A percentile compares a stretch with the other conserved stretches of the same genome.
phyloP scores from a whole-genome alignment of 2,888 invertebrate species.

The Thecophora atra region DNA sequence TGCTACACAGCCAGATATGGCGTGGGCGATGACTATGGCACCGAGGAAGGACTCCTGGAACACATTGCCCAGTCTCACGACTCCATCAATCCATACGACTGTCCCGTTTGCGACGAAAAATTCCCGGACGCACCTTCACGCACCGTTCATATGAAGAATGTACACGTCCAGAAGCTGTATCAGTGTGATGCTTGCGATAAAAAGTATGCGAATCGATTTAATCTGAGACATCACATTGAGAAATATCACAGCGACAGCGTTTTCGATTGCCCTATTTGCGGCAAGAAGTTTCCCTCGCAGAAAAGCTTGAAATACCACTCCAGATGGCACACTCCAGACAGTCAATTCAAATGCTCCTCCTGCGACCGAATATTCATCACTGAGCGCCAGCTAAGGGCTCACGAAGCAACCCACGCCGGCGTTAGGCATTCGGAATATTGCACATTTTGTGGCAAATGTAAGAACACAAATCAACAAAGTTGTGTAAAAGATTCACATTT shows the following conservation, averaged over 20 bases:
- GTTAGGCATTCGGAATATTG: slow-evolving; percentile 55
- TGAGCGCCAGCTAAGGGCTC: slow-evolving; percentile 56
- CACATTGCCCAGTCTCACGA: slow-evolving; percentile 54
- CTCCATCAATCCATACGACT: slow-evolving; percentile 56
- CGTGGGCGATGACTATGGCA: slow-evolving; percentile 47
- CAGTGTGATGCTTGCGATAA: slow-evolving; percentile 56
- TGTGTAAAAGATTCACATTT: not conserved
- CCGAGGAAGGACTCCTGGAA: slow-evolving; percentile 52
- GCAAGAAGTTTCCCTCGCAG: slow-evolving; percentile 58
- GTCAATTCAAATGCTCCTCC: slow-evolving; percentile 54
- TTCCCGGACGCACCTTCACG: slow-evolving; percentile 60
- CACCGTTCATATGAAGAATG: slow-evolving; percentile 56
- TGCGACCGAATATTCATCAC: slow-evolving; percentile 60
- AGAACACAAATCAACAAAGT: slow-evolving; percentile 29
- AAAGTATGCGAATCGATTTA: slow-evolving; percentile 58
- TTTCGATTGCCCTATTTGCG: slow-evolving; percentile 56
- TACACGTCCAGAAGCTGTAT: slow-evolving; percentile 55
- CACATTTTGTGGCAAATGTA: slow-evolving; percentile 59
- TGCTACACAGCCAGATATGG: slow-evolving; percentile 52
- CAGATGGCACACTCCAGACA: slow-evolving; percentile 59
- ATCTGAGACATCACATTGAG: slow-evolving; percentile 57
- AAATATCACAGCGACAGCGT: slow-evolving; percentile 60
- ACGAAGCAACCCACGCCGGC: slow-evolving; percentile 57
- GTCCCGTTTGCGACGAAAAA: slow-evolving; percentile 53
- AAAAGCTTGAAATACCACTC: slow-evolving; percentile 60